Evolutionary conservation across 2,113 vertebrate species (phyloP).

Genomic region (Leuciscus idus): DNA sequence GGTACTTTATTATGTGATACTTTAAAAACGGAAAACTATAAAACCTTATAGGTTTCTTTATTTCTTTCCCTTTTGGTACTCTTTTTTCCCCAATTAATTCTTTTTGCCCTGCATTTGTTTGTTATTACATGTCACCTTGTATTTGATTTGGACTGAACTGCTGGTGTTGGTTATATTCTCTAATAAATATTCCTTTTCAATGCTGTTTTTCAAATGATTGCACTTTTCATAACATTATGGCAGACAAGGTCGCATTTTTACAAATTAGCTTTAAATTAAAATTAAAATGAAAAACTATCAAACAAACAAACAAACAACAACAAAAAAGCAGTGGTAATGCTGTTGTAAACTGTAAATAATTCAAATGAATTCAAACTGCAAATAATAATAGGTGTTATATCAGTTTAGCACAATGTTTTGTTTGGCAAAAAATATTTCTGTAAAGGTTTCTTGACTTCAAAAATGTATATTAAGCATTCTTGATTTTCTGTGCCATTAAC

Average conservation of each 20-base stretch:
- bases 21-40: background rate
- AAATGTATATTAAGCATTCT: background rate
- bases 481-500: constrained; percentile 21
- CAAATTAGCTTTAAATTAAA: background rate
- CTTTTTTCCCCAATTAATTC: background rate
- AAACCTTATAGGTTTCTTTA: background rate
- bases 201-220: constrained; percentile 4
- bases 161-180: background rate
- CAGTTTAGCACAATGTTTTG: background rate
- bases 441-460: background rate
- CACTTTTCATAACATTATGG: background rate
- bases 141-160: background rate
- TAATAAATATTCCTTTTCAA: background rate
- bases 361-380: too few species aligned
- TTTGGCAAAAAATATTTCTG: background rate
- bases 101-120: background rate
- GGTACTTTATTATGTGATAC: background rate
- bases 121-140: background rate
- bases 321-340: too few species aligned
- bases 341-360: background rate
- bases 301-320: too few species aligned
- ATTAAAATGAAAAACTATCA: too few species aligned
- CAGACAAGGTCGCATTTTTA: background rate
- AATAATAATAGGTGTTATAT: background rate
- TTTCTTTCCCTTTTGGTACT: background rate